These are phyloP conservation scores for Acanthopleura granulata DNA, from an alignment of 2,888 invertebrate genomes.

Conservation along the genomic window DNA sequence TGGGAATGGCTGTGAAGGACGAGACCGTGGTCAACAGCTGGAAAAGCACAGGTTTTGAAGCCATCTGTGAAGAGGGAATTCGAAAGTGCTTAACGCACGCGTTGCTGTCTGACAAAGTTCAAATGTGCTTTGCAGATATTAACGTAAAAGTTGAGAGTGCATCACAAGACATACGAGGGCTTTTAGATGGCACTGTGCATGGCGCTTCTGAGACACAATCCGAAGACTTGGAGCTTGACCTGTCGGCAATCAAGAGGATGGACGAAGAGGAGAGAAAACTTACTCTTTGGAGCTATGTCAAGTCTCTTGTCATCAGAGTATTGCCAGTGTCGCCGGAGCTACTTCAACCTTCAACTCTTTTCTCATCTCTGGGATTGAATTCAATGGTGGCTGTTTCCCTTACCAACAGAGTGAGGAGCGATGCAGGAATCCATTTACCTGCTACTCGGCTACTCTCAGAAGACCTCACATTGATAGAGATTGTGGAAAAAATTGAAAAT, in stretches of 20 bases:
- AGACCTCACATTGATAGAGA: neutral
- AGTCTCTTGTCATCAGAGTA: no score
- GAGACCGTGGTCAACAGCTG: neutral
- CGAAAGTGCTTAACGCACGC: neutral
- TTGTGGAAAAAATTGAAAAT: neutral
- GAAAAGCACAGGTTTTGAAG: neutral
- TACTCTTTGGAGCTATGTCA: no score
- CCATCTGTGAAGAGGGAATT: neutral
- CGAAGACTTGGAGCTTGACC: no score
- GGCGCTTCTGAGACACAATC: no score
- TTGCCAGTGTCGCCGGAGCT: neutral
- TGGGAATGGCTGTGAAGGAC: slow-evolving; percentile 35
- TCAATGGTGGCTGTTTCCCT: no score
- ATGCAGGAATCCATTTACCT: no score
- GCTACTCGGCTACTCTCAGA: neutral
- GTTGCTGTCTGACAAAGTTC: neutral
- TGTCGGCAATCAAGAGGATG: no score
- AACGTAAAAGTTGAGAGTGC: no score
- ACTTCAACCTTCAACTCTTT: slow-evolving; percentile 18
- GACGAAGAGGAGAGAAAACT: no score
- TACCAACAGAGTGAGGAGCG: no score
- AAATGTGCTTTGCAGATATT: neutral
- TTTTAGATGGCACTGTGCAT: no score
- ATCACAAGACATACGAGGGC: no score
- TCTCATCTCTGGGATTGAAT: neutral